These are phyloP conservation scores for Silvanus unidentatus DNA, from an alignment of 2,888 invertebrate species.

Conservation along the genomic window DNA sequence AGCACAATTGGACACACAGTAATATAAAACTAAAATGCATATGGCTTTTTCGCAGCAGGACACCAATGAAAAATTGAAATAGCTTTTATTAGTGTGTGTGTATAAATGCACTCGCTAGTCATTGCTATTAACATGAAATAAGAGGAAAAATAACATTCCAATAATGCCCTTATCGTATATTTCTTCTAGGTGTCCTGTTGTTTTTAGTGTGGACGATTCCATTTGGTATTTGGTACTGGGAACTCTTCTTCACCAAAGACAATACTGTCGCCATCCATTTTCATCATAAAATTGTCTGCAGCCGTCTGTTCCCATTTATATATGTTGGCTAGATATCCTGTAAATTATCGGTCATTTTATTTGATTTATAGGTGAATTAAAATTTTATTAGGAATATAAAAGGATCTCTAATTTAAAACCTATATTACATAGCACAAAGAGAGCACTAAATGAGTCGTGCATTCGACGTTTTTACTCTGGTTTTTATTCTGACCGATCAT, in stretches of 20 bases:
- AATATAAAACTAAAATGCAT: constrained; percentile 28
- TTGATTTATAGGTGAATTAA: constrained; percentile 27
- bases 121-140: constrained; percentile 7
- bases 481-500: no score
- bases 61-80: constrained; percentile 16
- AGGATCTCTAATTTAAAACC: constrained; percentile 3
- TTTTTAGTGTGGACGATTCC: constrained; percentile 8
- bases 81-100: neutral
- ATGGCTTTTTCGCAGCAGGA: constrained; percentile 17
- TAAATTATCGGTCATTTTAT: constrained; percentile 27
- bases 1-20: constrained; percentile 18
- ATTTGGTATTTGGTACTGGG: constrained; percentile 2
- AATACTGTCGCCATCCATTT: constrained; percentile 13
- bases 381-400: constrained; percentile 26
- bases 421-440: neutral
- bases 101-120: constrained; percentile 3
- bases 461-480: no score
- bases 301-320: constrained; percentile 18
- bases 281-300: constrained; percentile 14
- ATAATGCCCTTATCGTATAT: constrained; percentile 8
- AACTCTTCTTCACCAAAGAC: constrained; percentile 6
- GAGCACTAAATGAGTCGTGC: no score
- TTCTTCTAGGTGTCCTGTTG: constrained; percentile 8
- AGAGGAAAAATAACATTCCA: constrained; percentile 10
- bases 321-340: constrained; percentile 15